phyloP scores from a whole-genome alignment of 2,797 vertebrate species.

The Acrossocheilus fasciatus region DNA sequence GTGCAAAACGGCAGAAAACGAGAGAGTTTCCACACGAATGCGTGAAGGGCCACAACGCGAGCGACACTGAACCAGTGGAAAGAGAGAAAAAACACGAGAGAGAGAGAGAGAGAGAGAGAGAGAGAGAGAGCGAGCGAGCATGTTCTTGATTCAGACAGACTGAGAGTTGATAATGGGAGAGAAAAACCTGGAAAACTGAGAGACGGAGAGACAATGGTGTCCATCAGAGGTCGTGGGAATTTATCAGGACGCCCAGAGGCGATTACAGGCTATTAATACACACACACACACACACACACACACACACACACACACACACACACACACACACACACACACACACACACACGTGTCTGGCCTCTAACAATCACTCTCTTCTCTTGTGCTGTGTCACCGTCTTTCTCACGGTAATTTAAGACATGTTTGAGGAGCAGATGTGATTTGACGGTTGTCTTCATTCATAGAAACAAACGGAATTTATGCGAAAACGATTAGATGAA shows the following conservation, averaged over 20 bases:
- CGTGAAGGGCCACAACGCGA: neutral
- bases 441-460: neutral
- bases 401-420: neutral
- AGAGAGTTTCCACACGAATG: slow-evolving; percentile 5
- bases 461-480: neutral
- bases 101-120: slow-evolving; percentile 15
- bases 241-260: slow-evolving; percentile 73
- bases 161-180: neutral
- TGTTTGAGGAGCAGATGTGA: slow-evolving; percentile 1
- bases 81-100: neutral
- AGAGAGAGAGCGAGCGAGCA: neutral
- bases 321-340: slow-evolving; percentile 20
- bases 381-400: neutral
- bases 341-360: slow-evolving; percentile 29
- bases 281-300: slow-evolving; percentile 27
- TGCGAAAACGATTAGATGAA: neutral
- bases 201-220: slow-evolving; percentile 53
- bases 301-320: slow-evolving; percentile 48
- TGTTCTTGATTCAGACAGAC: neutral
- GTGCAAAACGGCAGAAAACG: slow-evolving; percentile 17
- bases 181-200: slow-evolving; percentile 34
- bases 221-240: slow-evolving; percentile 73
- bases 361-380: neutral
- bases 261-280: slow-evolving; percentile 74
- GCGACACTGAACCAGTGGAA: slow-evolving; percentile 12